Percentiles rank a stretch among this genome's conserved stretches.
Conservation (phyloP, 2,113 vertebrate species). For the Neodon shergylaensis region DNA sequence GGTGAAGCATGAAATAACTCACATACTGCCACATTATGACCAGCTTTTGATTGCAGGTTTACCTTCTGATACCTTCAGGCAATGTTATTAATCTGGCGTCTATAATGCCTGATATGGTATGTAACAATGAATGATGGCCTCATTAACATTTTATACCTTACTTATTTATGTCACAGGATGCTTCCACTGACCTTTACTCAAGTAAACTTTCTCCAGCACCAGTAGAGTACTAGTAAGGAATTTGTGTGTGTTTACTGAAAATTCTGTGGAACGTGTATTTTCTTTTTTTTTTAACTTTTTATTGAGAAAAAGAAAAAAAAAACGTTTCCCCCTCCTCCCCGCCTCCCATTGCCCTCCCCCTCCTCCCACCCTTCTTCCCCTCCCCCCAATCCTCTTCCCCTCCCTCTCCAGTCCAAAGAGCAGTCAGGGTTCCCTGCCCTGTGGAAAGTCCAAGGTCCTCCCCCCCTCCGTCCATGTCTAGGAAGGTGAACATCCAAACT, state of each 20-base stretch:
- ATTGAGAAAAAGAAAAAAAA: too few relatives aligned
- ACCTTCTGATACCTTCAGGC: not conserved
- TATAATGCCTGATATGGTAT: not conserved
- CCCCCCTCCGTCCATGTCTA: too few relatives aligned
- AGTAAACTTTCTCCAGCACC: not conserved
- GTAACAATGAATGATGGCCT: slow-evolving; percentile 31
- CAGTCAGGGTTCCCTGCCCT: too few relatives aligned
- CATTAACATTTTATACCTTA: slow-evolving; percentile 50
- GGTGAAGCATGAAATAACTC: not conserved
- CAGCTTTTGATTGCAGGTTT: not conserved
- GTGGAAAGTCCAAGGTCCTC: too few relatives aligned
- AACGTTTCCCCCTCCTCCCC: too few relatives aligned
- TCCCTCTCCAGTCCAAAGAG: too few relatives aligned
- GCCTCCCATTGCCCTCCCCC: too few relatives aligned
- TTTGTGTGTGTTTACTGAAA: slow-evolving; percentile 31
- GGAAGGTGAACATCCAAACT: too few relatives aligned
- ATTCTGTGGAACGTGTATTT: not conserved
- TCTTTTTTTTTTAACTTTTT: too few relatives aligned
- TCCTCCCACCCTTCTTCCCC: too few relatives aligned
- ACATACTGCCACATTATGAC: not conserved
- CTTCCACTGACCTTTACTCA: slow-evolving; percentile 34
- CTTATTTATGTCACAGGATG: slow-evolving; percentile 39
- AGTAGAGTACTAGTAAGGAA: not conserved
- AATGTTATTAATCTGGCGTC: not conserved
- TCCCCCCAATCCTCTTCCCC: too few relatives aligned